These are phyloP conservation scores for Antheraea pernyi DNA, from an alignment of 1,140 invertebrate species.

Conservation along the genomic window DNA sequence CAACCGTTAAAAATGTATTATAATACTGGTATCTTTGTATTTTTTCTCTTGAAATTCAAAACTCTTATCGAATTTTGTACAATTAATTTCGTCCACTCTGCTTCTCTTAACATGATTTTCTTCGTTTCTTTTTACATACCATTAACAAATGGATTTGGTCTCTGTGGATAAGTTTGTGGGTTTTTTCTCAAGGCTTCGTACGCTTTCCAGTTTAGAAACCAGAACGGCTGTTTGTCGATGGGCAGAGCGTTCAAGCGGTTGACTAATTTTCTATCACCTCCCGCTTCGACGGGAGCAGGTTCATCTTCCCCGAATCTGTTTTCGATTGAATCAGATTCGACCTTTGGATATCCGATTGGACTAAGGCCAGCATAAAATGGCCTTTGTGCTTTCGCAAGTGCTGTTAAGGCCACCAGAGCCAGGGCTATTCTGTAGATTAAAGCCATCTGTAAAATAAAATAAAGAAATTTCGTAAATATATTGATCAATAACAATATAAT, in stretches of 20 bases:
- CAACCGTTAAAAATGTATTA: too few relatives aligned
- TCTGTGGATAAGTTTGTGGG: conserved; percentile 49
- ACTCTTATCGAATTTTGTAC: not conserved
- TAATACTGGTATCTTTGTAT: too few relatives aligned
- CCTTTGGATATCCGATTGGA: conserved; percentile 53
- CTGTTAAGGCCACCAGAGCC: conserved; percentile 30
- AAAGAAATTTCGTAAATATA: conserved; percentile 20
- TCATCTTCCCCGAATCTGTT: conserved; percentile 59
- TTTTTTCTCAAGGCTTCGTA: conserved; percentile 70
- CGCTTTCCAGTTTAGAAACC: conserved; percentile 78
- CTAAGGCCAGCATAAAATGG: conserved; percentile 59
- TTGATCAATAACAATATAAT: too few relatives aligned
- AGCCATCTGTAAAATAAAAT: conserved; percentile 40
- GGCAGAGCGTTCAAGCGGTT: conserved; percentile 77
- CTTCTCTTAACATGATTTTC: not conserved
- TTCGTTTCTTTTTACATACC: conserved; percentile 4
- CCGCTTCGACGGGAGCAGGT: conserved; percentile 64
- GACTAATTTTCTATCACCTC: conserved; percentile 70
- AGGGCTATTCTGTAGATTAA: conserved; percentile 44
- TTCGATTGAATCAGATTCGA: conserved; percentile 29
- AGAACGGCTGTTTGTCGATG: conserved; percentile 79
- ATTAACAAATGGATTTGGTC: conserved; percentile 41
- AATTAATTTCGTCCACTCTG: not conserved
- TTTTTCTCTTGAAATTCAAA: too few relatives aligned
- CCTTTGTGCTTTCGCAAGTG: conserved; percentile 45